Evolutionary conservation across 2,888 invertebrate species (phyloP).

Genomic region (Scaptomyza caliginosa): DNA sequence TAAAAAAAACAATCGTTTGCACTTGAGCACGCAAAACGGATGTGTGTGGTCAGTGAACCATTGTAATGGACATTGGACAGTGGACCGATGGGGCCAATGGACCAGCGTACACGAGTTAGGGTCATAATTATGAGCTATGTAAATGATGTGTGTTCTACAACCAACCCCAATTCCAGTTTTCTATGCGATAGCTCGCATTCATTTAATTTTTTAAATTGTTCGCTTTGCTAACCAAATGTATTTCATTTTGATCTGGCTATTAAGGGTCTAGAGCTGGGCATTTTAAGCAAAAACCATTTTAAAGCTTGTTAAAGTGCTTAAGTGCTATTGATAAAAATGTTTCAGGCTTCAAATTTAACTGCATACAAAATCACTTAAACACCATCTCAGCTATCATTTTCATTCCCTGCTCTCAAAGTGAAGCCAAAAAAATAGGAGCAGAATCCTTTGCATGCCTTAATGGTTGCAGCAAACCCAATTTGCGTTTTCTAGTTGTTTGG

Average conservation of each 20-base stretch:
- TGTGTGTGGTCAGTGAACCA: constrained; percentile 27
- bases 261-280: background rate
- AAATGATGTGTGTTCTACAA: constrained; percentile 49
- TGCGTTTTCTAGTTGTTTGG: background rate
- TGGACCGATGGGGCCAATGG: background rate
- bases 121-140: constrained; percentile 75
- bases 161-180: background rate
- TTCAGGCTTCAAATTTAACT: background rate
- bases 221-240: constrained; percentile 66
- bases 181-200: constrained; percentile 11
- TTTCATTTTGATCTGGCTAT: background rate
- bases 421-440: background rate
- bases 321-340: no score
- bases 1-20: constrained; percentile 59
- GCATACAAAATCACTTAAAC: background rate
- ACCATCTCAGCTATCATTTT: background rate
- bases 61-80: background rate
- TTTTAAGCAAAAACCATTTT: constrained; percentile 1
- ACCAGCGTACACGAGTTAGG: constrained; percentile 14
- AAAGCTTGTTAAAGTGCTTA: background rate
- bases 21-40: constrained; percentile 51
- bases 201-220: constrained; percentile 69
- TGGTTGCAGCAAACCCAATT: constrained; percentile 10
- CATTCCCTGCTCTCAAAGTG: background rate
- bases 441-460: background rate